A percentile compares a stretch with the other conserved stretches of the same genome.
These are phyloP conservation scores for Poicephalus gulielmi DNA, from an alignment of 2,113 vertebrate genomes.

Conservation along the genomic window DNA sequence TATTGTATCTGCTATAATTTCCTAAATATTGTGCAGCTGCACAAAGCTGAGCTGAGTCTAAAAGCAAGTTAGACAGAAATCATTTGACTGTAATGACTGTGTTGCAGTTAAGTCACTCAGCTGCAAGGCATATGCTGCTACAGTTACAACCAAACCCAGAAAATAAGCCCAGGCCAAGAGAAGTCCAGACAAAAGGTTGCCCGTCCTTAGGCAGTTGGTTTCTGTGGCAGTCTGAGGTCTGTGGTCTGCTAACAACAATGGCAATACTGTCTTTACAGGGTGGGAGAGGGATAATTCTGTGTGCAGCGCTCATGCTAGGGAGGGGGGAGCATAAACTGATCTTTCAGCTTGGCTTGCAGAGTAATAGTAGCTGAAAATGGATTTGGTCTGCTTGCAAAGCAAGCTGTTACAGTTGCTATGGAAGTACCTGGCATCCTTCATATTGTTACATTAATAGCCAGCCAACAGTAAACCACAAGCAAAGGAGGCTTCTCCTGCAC, in stretches of 20 bases:
- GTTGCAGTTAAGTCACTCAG: not conserved
- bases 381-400: not conserved
- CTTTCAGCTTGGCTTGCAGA: not conserved
- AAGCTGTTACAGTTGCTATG: not conserved
- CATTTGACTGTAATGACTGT: not conserved
- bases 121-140: not conserved
- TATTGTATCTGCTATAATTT: not conserved
- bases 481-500: not conserved
- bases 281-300: not conserved
- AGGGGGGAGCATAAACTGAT: not conserved
- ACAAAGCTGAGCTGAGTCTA: not conserved
- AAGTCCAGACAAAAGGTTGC: not conserved
- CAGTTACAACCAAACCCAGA: not conserved
- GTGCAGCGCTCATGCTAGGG: fast-evolving
- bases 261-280: not conserved
- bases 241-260: not conserved
- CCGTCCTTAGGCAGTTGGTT: not conserved
- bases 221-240: not conserved
- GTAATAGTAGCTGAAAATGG: not conserved
- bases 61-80: not conserved
- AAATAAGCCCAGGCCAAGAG: not conserved
- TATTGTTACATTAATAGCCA: not conserved
- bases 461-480: not conserved
- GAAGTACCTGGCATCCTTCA: not conserved
- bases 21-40: fast-evolving